Evolutionary conservation across 2,888 invertebrate species (phyloP).

Genomic region (Sturmia bella): DNA sequence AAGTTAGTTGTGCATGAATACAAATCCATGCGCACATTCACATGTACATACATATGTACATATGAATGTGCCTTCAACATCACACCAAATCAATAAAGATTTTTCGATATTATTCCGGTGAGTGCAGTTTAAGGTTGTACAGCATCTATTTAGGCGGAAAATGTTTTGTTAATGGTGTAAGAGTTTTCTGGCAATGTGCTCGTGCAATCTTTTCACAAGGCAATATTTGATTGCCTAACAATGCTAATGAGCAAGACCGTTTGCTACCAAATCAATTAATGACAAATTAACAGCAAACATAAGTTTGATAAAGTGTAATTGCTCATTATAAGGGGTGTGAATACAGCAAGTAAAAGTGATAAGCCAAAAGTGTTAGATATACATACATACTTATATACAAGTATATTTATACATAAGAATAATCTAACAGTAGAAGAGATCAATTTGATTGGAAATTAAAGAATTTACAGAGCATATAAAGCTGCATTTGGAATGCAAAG

Average conservation of each 20-base stretch:
- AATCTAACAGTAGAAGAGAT: too few species aligned
- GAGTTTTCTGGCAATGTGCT: background rate
- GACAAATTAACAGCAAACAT: slow-evolving; percentile 41
- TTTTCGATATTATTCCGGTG: background rate
- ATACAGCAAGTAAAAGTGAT: background rate
- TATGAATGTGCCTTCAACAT: too few species aligned
- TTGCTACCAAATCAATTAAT: slow-evolving; percentile 44
- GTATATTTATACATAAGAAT: too few species aligned
- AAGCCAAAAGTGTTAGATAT: background rate
- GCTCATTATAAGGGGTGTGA: slow-evolving; percentile 1
- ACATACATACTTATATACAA: too few species aligned
- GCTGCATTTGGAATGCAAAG: too few species aligned
- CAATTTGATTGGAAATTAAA: too few species aligned
- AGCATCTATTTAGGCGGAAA: slow-evolving; percentile 4
- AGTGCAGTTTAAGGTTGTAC: background rate
- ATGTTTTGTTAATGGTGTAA: slow-evolving; percentile 10
- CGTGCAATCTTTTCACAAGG: background rate
- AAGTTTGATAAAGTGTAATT: slow-evolving; percentile 16
- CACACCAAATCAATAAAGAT: too few species aligned
- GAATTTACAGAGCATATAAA: too few species aligned
- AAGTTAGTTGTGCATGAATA: too few species aligned
- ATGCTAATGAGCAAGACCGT: slow-evolving; percentile 48
- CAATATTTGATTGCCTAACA: background rate
- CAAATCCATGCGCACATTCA: too few species aligned
- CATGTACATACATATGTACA: too few species aligned